Evolutionary conservation across 2,797 vertebrate species (phyloP), one percentile per base, ranked within the genome.

Genomic region (Apogon talboti): DNA sequence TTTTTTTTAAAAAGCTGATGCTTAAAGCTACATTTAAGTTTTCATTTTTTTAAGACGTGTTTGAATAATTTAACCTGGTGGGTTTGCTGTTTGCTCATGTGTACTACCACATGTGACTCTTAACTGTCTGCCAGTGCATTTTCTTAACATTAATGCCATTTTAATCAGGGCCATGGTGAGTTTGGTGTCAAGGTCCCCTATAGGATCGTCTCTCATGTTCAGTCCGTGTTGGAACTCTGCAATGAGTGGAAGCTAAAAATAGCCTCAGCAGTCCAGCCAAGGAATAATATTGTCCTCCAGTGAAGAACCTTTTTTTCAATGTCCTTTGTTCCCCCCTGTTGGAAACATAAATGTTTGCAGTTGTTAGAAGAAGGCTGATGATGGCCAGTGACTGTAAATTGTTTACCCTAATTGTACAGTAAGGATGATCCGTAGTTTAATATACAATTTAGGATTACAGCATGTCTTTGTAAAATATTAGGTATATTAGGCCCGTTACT

Each of bases 201-300:
- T 71, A 76, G 72, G 51, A 49, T 30, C 66, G 58, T 74, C 45
- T 51, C 76, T 84, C 45, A 60, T 47, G 43, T 68, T 71, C 48
- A 74, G 78, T 40, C 78, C 67, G 55, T 58, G 60, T 53, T 74
- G 65, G 37, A 67, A 45, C 49, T n/a, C 50, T 74, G 64, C 69
- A 84, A 78, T 66, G 75, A 88, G 69, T 68, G 46, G 44, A 37
- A 43, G 60, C 85, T 89, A 89, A 89, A 92, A 90, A 94, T 89
- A 93, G 74, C 50, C 5, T 11, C 47, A 44, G 61, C 48, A 50
- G 53, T 74, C 67, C 43, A 66, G 71, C 75, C 80, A 89, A 87
- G 76, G 81, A 64, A 63, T 33, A 52, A 16, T 54, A 62, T 77
- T 79, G 76, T 50, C 56, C 75, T 79, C 69, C 71, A 65, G 60